Base-by-base conservation (phyloP, 2,888 invertebrate genomes). In the Eugnorisma glareosa region DNA sequence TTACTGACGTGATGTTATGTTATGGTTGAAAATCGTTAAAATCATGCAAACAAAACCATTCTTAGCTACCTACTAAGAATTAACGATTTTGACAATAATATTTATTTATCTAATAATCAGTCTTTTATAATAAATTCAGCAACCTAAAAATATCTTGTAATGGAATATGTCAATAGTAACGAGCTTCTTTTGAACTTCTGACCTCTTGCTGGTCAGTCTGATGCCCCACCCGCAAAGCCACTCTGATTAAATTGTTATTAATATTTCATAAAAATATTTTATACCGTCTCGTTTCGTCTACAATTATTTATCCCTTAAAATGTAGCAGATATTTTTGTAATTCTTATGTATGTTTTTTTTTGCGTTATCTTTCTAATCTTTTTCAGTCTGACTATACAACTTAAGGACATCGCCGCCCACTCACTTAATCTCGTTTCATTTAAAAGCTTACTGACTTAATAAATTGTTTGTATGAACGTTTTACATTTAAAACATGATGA, bases 381-480 rank as follows among this genome's bases (percentile, higher is more conserved):
- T 82, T 68, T 64, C 35, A 28, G 37, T 74, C 43, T 71, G 82
- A 79, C 81, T 89, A 83, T 86, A n/a, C n/a, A 68, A 73, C 40
- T 48, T 24, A 81, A 83, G 77, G 75, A 73, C 66, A 75, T 43
- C 1, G 4, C 5, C 85, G 72, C 86, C 83, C 67, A 85, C 83
- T 81, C 75, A 71, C 78, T 86, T 85, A 85, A 86, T 88, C 76
- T 87, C 86, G 79, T 82, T 88, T 77, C 77, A 76, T 85, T 83
- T 43, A 59, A 72, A 6, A n/a, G n/a, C 66, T 28, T 31, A 61
- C 51, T 15, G 10, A 67, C 35, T 43, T 51, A 68, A 68, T 67
- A 66, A 67, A 73, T 64, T 61, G 35, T 21, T 40, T 51, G 28
- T 70, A 68, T 74, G 28, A 73, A 24, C n/a, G 54, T 51, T 70